These are phyloP conservation scores for Aphelinus atriplicis DNA, from an alignment of 1,140 invertebrate genomes.

Conservation along the genomic window DNA sequence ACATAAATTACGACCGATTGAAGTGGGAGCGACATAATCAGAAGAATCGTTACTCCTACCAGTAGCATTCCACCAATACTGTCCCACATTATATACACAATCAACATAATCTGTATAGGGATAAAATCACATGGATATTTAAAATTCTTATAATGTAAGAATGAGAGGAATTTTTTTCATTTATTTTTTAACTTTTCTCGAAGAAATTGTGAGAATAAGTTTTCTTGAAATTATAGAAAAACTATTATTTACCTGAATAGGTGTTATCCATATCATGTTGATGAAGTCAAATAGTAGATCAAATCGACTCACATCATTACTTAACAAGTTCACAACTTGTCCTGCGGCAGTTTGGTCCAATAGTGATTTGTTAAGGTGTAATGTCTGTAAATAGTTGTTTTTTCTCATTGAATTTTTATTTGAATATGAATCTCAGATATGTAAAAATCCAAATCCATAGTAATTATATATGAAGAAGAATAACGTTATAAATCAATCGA, in stretches of 20 bases:
- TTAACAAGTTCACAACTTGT: slow-evolving; percentile 85
- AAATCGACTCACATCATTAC: slow-evolving; percentile 80
- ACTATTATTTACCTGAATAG: slow-evolving; percentile 66
- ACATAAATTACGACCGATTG: slow-evolving; percentile 73
- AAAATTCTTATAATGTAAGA: too few species aligned
- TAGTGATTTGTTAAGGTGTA: slow-evolving; percentile 72
- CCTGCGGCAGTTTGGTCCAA: slow-evolving; percentile 80
- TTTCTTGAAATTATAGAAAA: too few species aligned
- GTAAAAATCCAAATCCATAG: too few species aligned
- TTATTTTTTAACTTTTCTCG: too few species aligned
- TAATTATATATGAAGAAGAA: too few species aligned
- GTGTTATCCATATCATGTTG: slow-evolving; percentile 73
- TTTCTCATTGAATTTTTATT: too few species aligned
- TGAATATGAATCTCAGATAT: too few species aligned
- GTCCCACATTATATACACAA: slow-evolving; percentile 74
- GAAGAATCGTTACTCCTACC: slow-evolving; percentile 75
- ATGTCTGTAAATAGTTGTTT: slow-evolving; percentile 58
- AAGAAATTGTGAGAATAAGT: too few species aligned
- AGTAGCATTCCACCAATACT: slow-evolving; percentile 75
- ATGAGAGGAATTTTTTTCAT: too few species aligned
- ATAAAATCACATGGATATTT: not conserved
- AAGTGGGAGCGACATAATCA: slow-evolving; percentile 71
- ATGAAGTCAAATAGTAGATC: slow-evolving; percentile 71
- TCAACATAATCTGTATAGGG: slow-evolving; percentile 58
- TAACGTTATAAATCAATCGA: too few species aligned